Base-by-base conservation (phyloP, 2,888 invertebrate species). In the Oscheius onirici region DNA sequence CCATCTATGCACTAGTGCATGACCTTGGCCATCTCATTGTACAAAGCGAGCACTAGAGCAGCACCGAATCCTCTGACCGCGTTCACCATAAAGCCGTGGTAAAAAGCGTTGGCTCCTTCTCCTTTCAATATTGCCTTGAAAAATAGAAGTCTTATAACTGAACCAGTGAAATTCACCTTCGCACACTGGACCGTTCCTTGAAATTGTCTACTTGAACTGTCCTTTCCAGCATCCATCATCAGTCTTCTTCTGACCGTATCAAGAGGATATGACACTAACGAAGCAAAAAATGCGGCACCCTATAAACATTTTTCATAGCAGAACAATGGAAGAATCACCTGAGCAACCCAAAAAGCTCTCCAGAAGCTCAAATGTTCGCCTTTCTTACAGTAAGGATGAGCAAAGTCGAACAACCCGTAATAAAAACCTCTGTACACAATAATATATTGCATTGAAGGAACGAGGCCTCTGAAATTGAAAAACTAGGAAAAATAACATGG, bases 61-160 rank as follows among this genome's bases (percentile, higher is more conserved):
- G 95, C 95, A 85, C 95, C 95, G 70, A 95, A 94, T 88, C 95
- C 95, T 89, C 95, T 92, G 89, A 95, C 92, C 69, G 95, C 91
- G 90, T 95, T 95, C 88, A 95, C 95, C 91, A 95, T 93, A 73
- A 95, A 95, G 78, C 95, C 97, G 91, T 94, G 95, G 92, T 95
- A 95, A 92, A 96, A 94, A 85, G 95, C 95, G 70, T 89, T 88
- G 1, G 88, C 67, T 52, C 96, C 96, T 90, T 97, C 96, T 44
- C 91, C 90, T 89, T 92, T 92, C 88, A 92, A 90, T 88, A 95
- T 94, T 51, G 77, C 72, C 80, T 83, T 71, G 55, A 84, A n/a
- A n/a, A n/a, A n/a, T n/a, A n/a, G n/a, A n/a, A n/a, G n/a, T n/a
- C n/a, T n/a, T n/a, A n/a, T n/a, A n/a, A n/a, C n/a, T n/a, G n/a